Base-by-base conservation (phyloP, 2,113 vertebrate species). In the Catharus fuscescens region DNA sequence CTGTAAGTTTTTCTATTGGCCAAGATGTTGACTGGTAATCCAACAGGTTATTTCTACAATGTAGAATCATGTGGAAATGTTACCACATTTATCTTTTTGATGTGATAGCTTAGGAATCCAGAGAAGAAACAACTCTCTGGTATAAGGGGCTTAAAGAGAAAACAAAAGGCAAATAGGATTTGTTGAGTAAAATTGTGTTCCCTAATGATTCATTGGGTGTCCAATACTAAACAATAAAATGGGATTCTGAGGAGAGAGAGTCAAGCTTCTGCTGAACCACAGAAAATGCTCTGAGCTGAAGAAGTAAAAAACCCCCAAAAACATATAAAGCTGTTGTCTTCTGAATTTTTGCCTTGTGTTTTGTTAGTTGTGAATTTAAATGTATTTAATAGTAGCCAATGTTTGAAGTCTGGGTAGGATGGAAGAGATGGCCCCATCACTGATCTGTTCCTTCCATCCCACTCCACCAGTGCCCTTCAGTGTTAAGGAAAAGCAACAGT, bases 21-120 rank as follows among this genome's bases (percentile, higher is more conserved):
- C 61, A 87, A 6, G n/a, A 26, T 12, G 29, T 42, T 69, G 65
- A 32, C 50, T 61, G 54, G 32, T 71, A 74, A 57, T 76, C 73
- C 72, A 64, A 80, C 2, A 7, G 56, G 64, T 52, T 73, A 34
- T 86, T 88, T 83, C 72, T 83, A 61, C 45, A 64, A 50, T 18
- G 10, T 2, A 32, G 57, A 60, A 70, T 60, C 72, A 64, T 57
- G 80, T 89, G 53, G 69, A 81, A 80, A 62, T 65, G 57, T 81
- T 84, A 64, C 14, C 89, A 81, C 61, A 32, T 83, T 84, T 64
- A 80, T 84, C 40, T 89, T 87, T 92, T 65, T 77, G 61, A 50
- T 91, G 62, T 77, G 66, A 79, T 91, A 74, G 79, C 48, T 92
- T 91, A 44, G 69, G 65, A 92, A 78, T 84, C 61, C 78, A 76